phyloP scores from a whole-genome alignment of 2,797 vertebrate species.

The Mionectes olivaceus region DNA sequence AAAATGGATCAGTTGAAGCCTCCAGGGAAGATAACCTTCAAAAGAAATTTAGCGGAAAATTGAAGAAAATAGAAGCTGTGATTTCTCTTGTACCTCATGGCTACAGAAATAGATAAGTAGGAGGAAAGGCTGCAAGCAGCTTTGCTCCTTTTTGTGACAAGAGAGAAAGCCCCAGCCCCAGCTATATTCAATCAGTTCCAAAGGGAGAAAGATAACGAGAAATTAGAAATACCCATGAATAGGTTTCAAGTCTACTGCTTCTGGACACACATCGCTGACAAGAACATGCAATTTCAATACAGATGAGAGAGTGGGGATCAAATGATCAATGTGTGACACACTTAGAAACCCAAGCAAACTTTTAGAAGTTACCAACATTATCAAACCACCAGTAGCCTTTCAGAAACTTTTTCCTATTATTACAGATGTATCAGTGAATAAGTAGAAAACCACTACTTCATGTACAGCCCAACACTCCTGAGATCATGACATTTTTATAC shows the following conservation, averaged over 20 bases:
- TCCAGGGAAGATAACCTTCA: slow-evolving; percentile 70
- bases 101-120: slow-evolving; percentile 67
- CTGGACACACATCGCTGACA: slow-evolving; percentile 30
- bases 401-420: background rate
- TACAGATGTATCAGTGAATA: background rate
- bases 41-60: slow-evolving; percentile 74
- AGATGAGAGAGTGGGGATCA: background rate
- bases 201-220: slow-evolving; percentile 51
- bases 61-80: slow-evolving; percentile 70
- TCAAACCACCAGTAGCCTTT: background rate
- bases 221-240: slow-evolving; percentile 56
- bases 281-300: background rate
- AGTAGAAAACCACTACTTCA: background rate
- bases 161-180: background rate
- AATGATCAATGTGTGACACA: background rate
- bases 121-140: slow-evolving; percentile 53
- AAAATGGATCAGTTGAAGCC: slow-evolving; percentile 68
- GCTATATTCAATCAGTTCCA: slow-evolving; percentile 42
- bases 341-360: background rate
- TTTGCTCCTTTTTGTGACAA: slow-evolving; percentile 51
- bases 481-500: background rate
- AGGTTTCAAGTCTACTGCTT: slow-evolving; percentile 45
- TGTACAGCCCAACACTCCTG: background rate
- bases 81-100: slow-evolving; percentile 61
- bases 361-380: background rate